A percentile compares a stretch with the other conserved stretches of the same genome.
phyloP scores from a whole-genome alignment of 2,797 vertebrate genomes.

The Ibycter americanus region DNA sequence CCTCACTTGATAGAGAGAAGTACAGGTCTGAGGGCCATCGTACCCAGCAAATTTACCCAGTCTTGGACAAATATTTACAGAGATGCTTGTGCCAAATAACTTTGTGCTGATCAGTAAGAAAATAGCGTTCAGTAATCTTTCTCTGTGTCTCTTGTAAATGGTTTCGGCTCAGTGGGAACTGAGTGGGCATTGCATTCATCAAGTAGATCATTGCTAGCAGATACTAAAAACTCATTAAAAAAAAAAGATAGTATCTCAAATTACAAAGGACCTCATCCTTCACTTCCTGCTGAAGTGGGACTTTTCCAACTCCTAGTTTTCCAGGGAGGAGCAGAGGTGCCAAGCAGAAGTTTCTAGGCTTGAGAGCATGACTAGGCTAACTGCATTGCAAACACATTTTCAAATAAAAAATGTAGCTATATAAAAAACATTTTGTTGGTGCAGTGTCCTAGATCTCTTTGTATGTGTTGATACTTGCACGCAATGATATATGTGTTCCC shows the following conservation, averaged over 20 bases:
- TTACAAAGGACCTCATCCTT: conserved; percentile 14
- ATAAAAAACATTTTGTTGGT: neutral
- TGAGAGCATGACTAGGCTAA: neutral
- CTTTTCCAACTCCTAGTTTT: neutral
- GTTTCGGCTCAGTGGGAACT: conserved; percentile 40
- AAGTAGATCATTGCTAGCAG: conserved; percentile 57
- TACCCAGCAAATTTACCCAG: conserved; percentile 71
- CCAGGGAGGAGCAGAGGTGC: neutral
- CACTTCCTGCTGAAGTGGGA: neutral
- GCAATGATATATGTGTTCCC: neutral
- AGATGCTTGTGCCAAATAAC: conserved; percentile 72
- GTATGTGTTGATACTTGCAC: neutral
- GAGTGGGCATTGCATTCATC: conserved; percentile 39
- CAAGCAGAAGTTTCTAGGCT: neutral
- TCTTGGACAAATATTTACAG: conserved; percentile 75
- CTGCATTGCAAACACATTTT: neutral
- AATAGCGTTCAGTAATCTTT: conserved; percentile 48
- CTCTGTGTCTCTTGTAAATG: conserved; percentile 56
- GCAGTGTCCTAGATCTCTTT: neutral
- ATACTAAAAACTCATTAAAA: neutral
- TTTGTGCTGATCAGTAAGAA: conserved; percentile 69
- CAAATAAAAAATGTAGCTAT: neutral
- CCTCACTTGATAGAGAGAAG: conserved; percentile 21
- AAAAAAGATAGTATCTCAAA: neutral
- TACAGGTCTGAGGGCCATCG: conserved; percentile 55